Percentiles rank a stretch among this genome's conserved stretches.
These are phyloP conservation scores for Drosophila bocki DNA, from an alignment of 1,140 invertebrate genomes.

Conservation along the genomic window DNA sequence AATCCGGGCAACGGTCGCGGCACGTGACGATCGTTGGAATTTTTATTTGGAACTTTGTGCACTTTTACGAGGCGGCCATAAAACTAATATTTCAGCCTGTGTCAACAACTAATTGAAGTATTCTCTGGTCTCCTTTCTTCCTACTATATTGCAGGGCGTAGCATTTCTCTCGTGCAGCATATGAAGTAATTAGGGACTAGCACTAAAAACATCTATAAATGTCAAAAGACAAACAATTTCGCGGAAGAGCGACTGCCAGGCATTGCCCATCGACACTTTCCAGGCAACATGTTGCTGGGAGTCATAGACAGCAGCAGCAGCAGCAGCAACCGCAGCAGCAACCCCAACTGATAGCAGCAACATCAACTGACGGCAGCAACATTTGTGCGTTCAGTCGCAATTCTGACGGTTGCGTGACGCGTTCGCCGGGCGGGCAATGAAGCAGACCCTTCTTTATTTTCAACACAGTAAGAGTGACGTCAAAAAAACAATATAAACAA, in stretches of 20 bases:
- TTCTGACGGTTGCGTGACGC: conserved; percentile 60
- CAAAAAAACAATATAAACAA: conserved; percentile 8
- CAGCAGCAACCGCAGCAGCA: conserved; percentile 42
- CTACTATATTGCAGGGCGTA: conserved; percentile 31
- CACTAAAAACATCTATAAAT: conserved; percentile 74
- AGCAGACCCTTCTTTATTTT: conserved; percentile 2
- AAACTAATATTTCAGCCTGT: conserved; percentile 61
- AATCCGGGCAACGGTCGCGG: conserved; percentile 33
- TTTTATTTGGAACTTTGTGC: conserved; percentile 65
- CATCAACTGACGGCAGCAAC: conserved; percentile 52
- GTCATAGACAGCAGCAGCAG: not conserved
- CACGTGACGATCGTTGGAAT: conserved; percentile 63
- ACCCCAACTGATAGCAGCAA: conserved; percentile 40
- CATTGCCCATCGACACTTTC: conserved; percentile 27
- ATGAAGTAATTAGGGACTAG: conserved; percentile 67
- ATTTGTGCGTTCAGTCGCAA: conserved; percentile 61
- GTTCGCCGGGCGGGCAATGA: conserved; percentile 37
- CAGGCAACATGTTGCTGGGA: conserved; percentile 66
- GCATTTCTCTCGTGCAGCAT: conserved; percentile 46
- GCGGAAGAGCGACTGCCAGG: conserved; percentile 49
- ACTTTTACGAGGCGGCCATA: conserved; percentile 61
- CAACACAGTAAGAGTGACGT: not conserved
- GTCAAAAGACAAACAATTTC: conserved; percentile 69
- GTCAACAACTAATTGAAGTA: conserved; percentile 78
- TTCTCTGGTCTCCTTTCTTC: conserved; percentile 38